Evolutionary conservation across 1,140 invertebrate species (phyloP), one percentile per base, ranked within the genome.

Genomic region (Lepidurus couesii): DNA sequence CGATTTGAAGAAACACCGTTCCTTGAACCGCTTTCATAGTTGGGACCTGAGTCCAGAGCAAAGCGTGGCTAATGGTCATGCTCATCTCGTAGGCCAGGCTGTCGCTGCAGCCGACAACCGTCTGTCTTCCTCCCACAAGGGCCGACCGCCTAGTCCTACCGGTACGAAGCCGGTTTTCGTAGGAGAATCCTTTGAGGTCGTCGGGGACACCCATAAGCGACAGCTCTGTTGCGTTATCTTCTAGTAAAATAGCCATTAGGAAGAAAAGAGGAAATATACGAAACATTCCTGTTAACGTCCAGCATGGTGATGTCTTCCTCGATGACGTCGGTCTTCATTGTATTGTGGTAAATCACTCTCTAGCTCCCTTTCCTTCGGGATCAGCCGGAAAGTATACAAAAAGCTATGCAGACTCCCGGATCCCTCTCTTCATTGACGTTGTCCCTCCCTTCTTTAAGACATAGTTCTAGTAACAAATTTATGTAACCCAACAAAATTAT

Each of bases 1-100:
- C 44, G 94, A 96, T 85, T 86, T 96, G 83, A 96, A 96, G 86
- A 95, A 95, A 83, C 93, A 95, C 84, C 88, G 94, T 79, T 90
- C 93, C 11, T 91, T 94, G 81, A 93, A 91, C 82, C 87, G 93
- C 80, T 43, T 79, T 77, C 13, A 65, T 16, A 44, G 75, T 44
- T 44, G 75, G 42, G 75, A 65, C 53, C 53, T 65, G 53, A 65
- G 53, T 65, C 16, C 21, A n/a, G 53, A 65, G 16, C 53, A 65
- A 21, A 65, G 53, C 53, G 13, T 65, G 53, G 53, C 53, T 65
- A 65, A 65, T 65, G 53, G 53, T n/a, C 53, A 65, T 65, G 53
- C 53, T 65, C 53, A 21, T 65, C 53, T 65, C 53, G 53, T 65
- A 65, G 53, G 53, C 53, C 53, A 65, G 21, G 21, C 16, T 21